These are phyloP conservation scores for Hydra vulgaris DNA, from an alignment of 30 jellyfish, hydroid and myxozoan genomes.

Conservation along the genomic window DNA sequence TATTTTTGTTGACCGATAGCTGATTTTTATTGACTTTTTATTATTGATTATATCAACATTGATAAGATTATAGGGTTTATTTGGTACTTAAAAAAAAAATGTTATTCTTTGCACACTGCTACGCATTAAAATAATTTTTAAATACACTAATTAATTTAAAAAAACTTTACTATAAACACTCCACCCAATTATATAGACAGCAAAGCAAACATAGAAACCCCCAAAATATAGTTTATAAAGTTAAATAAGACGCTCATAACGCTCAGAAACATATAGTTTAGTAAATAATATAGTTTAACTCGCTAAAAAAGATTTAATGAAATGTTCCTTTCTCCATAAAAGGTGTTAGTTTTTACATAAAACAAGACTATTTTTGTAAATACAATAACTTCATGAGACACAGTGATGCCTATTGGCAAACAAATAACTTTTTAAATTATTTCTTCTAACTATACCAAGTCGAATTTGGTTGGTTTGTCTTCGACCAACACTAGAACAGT, in stretches of 20 bases:
- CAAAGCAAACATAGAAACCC: not conserved
- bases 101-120: no score
- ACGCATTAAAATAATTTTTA: no score
- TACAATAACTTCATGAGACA: not conserved
- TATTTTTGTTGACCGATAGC: not conserved
- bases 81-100: no score
- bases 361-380: not conserved
- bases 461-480: not conserved
- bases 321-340: not conserved
- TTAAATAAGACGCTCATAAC: not conserved
- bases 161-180: not conserved
- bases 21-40: not conserved
- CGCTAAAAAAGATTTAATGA: not conserved
- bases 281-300: not conserved
- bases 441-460: not conserved
- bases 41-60: not conserved
- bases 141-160: not conserved
- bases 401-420: not conserved
- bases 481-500: not conserved
- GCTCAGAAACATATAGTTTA: not conserved
- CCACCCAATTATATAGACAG: not conserved
- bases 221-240: not conserved
- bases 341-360: not conserved
- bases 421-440: not conserved
- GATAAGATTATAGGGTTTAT: not conserved